Conservation (phyloP, 2,888 invertebrate species). For the Ypsolopha scabrella region DNA sequence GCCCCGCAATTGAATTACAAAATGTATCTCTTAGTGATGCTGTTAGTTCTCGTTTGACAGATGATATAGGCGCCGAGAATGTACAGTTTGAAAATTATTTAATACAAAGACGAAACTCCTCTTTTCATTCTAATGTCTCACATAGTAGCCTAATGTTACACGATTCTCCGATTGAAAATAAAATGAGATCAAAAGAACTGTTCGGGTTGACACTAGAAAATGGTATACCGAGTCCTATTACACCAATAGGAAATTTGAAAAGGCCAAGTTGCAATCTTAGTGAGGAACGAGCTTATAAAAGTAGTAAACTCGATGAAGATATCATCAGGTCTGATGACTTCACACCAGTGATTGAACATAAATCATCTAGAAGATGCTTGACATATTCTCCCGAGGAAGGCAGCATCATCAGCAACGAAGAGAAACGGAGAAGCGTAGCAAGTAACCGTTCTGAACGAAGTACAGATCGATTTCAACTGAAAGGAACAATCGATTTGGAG, state of each 20-base stretch:
- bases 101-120: not conserved
- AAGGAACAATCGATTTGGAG: constrained; percentile 75
- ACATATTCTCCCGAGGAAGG: constrained; percentile 70
- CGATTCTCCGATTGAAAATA: constrained; percentile 25
- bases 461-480: constrained; percentile 43
- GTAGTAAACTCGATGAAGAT: constrained; percentile 64
- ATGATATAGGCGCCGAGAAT: constrained; percentile 8
- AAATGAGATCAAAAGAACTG: constrained; percentile 40
- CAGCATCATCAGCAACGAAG: constrained; percentile 62
- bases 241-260: constrained; percentile 50
- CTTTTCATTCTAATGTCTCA: constrained; percentile 35
- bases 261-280: constrained; percentile 51
- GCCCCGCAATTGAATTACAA: constrained; percentile 45
- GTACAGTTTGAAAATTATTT: constrained; percentile 16
- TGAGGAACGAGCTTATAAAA: constrained; percentile 56
- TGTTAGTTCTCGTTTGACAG: constrained; percentile 28
- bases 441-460: constrained; percentile 54
- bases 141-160: constrained; percentile 52
- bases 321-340: constrained; percentile 38
- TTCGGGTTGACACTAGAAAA: constrained; percentile 59
- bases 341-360: constrained; percentile 60
- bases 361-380: constrained; percentile 66
- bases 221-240: constrained; percentile 66
- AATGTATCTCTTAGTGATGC: constrained; percentile 44
- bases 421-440: constrained; percentile 64